Evolutionary conservation across 2,888 invertebrate genomes (phyloP), one percentile per base, ranked within the genome.

Genomic region (Epsilonema sp.): DNA sequence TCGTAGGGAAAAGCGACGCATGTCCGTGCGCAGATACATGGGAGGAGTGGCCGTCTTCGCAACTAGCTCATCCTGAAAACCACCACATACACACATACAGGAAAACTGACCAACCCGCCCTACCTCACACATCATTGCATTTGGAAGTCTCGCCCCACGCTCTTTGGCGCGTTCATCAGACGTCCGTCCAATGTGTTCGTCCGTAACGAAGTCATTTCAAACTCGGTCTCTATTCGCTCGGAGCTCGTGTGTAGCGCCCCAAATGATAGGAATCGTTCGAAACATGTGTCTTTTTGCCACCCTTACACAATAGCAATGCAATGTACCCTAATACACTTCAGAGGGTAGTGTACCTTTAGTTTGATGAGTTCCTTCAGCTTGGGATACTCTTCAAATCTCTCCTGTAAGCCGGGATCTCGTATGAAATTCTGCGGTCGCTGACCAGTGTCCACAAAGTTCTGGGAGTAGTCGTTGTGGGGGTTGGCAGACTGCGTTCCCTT

Each of bases 381-480:
- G 0, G 94, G 94, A 69, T 94, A 94, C 66, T 94, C 94, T 67
- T 44, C 48, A 41, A 50, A 51, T 13, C 51, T 47, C 22, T 51
- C 48, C 19, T 13, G n/a, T 3, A 47, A 20, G 2, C 45, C 42
- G 13, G 46, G 42, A 38, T 51, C 51, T 5, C 51, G 45, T 21
- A 94, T 94, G 65, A 90, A 94, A 70, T 94, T 94, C 68, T 94
- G 92, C 0, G 92, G 92, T 49, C 92, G 70, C 64, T 94, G 90
- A 0, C 92, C 92, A 0, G 90, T 90, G 70, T 94, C 92, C 8
- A 94, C 89, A 67, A 90, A 94, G 69, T 94, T 87, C 66, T 94
- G 92, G 67, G 90, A 92, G 67, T 94, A 94, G 68, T 94, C 94
- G 70, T 94, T 94, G 69, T 94, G 92, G 0, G 92, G 92, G 22